Percentiles rank a stretch among this genome's conserved stretches.
These are phyloP conservation scores for Prionailurus viverrinus DNA, from an alignment of 2,113 vertebrate genomes.

Conservation along the genomic window DNA sequence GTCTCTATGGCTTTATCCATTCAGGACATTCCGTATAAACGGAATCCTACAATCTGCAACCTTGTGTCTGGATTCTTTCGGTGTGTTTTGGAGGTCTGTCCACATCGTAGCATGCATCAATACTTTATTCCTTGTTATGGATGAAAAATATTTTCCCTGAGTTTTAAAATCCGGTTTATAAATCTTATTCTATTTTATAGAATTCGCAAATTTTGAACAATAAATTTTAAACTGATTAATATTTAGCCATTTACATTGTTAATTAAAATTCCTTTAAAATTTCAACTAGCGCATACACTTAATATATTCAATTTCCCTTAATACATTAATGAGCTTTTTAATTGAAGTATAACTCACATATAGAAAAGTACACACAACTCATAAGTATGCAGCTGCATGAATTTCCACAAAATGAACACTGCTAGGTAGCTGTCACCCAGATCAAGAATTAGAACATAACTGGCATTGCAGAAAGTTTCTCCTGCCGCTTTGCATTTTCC, in stretches of 20 bases:
- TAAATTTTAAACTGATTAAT: slow-evolving; percentile 35
- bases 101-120: not conserved
- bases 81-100: not conserved
- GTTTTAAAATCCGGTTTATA: not conserved
- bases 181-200: not conserved
- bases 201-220: slow-evolving; percentile 22
- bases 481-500: not conserved
- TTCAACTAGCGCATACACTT: not conserved
- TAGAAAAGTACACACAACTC: not conserved
- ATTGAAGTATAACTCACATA: slow-evolving; percentile 5
- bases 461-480: not conserved
- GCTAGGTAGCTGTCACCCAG: too few relatives aligned
- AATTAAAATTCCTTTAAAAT: slow-evolving; percentile 47
- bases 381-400: not conserved
- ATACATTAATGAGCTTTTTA: slow-evolving; percentile 27
- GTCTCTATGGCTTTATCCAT: not conserved
- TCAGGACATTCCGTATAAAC: not conserved
- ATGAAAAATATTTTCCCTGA: not conserved
- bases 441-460: not conserved
- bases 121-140: not conserved
- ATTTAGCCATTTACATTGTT: slow-evolving; percentile 21
- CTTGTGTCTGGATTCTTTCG: not conserved
- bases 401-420: not conserved
- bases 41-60: too few relatives aligned
- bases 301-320: slow-evolving; percentile 21